Evolutionary conservation across 2,888 invertebrate species (phyloP).

Genomic region (Ichneumon xanthorius): DNA sequence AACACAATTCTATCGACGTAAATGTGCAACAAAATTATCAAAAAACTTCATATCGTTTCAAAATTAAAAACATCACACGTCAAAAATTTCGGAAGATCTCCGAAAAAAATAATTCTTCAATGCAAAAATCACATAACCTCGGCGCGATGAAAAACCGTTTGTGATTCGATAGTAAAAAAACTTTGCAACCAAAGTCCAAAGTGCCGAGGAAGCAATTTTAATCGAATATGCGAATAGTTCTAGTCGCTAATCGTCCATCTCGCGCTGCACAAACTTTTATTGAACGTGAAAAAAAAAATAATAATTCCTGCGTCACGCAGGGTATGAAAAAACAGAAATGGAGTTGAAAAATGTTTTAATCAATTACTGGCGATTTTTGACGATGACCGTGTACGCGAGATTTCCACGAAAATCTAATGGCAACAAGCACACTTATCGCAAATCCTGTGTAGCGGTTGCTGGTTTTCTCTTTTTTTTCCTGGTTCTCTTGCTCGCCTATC

Average conservation of each 20-base stretch:
- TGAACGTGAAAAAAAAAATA: neutral
- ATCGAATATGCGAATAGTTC: neutral
- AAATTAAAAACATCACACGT: too few relatives aligned
- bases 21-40: too few relatives aligned
- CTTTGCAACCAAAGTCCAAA: neutral
- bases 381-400: conserved; percentile 19
- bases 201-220: neutral
- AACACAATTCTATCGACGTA: too few relatives aligned
- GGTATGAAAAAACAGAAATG: neutral
- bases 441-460: neutral
- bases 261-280: neutral
- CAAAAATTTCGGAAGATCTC: too few relatives aligned
- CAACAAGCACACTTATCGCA: conserved; percentile 2
- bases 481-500: conserved; percentile 70
- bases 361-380: neutral
- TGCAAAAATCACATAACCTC: neutral
- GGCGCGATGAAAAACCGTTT: neutral
- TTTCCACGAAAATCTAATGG: conserved; percentile 35
- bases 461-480: conserved; percentile 69
- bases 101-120: neutral
- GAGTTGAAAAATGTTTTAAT: neutral
- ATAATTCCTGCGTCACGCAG: neutral
- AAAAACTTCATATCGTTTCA: too few relatives aligned
- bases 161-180: neutral
- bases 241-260: neutral